These are phyloP conservation scores for Pithys albifrons DNA, from an alignment of 2,113 vertebrate genomes.

Conservation along the genomic window DNA sequence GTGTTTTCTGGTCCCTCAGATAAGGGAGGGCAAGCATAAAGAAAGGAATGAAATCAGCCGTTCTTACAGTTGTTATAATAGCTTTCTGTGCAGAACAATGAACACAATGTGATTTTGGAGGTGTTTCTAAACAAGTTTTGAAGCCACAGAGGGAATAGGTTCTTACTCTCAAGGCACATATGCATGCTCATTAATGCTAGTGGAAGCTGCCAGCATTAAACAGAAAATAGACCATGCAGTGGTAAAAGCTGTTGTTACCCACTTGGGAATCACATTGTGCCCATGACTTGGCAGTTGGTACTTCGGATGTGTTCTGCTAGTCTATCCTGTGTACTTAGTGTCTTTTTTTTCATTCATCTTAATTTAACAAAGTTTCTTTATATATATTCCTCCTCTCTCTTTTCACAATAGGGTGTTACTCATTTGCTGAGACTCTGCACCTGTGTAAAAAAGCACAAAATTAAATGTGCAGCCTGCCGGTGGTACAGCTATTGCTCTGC, in stretches of 20 bases:
- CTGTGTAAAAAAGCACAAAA: neutral
- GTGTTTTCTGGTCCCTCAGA: neutral
- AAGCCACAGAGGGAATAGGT: constrained; percentile 18
- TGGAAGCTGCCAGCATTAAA: constrained; percentile 38
- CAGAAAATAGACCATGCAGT: constrained; percentile 30
- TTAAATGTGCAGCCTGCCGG: neutral
- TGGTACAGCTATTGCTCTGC: neutral
- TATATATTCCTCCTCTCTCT: neutral
- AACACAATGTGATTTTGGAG: constrained; percentile 26
- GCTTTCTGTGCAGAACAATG: constrained; percentile 16
- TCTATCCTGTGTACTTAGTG: neutral
- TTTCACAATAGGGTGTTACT: neutral
- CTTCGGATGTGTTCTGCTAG: neutral
- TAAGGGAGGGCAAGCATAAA: neutral
- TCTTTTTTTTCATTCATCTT: neutral
- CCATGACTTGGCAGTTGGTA: neutral
- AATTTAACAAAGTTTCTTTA: constrained; percentile 9
- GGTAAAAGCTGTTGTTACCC: constrained; percentile 22
- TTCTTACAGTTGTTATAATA: neutral
- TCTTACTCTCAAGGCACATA: constrained; percentile 37
- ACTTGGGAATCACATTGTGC: neutral
- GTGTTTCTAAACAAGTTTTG: constrained; percentile 58
- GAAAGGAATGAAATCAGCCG: neutral
- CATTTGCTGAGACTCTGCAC: neutral
- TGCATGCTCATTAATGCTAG: constrained; percentile 52